A percentile compares a stretch with the other conserved stretches of the same genome.
These are phyloP conservation scores for Ianthella basta DNA, from an alignment of 37 sponge, comb jelly and placozoan genomes.

Conservation along the genomic window DNA sequence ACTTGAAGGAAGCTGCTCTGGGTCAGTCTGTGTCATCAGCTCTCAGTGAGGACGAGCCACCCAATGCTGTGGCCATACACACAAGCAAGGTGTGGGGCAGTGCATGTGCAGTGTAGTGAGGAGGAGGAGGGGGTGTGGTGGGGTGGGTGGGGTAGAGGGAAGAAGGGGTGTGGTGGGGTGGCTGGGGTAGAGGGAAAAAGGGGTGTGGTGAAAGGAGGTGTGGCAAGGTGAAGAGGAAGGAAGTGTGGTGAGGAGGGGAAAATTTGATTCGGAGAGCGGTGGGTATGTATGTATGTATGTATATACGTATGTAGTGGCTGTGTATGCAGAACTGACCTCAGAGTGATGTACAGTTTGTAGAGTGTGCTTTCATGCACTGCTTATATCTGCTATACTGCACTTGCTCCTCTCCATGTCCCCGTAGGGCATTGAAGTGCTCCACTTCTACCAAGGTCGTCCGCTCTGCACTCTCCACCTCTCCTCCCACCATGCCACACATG, in stretches of 20 bases:
- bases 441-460: constrained; percentile 77
- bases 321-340: neutral
- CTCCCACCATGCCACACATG: constrained; percentile 69
- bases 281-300: neutral
- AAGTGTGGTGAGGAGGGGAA: neutral
- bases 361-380: neutral
- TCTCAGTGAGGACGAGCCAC: constrained; percentile 19
- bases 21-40: neutral
- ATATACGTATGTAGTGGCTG: neutral
- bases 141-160: neutral
- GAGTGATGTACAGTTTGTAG: neutral
- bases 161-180: neutral
- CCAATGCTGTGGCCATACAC: constrained; percentile 83
- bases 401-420: neutral
- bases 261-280: neutral
- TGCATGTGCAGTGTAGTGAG: neutral
- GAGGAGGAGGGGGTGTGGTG: neutral
- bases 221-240: neutral
- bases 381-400: neutral
- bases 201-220: neutral
- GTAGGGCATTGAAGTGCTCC: constrained; percentile 74
- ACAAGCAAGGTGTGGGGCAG: constrained; percentile 50
- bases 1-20: constrained; percentile 8
- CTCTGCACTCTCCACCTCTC: constrained; percentile 78
- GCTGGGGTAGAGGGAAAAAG: neutral